Evolutionary conservation across 53 echinoderm and acorn worm species (phyloP).

Genomic region (Temnopleurus reevesii): DNA sequence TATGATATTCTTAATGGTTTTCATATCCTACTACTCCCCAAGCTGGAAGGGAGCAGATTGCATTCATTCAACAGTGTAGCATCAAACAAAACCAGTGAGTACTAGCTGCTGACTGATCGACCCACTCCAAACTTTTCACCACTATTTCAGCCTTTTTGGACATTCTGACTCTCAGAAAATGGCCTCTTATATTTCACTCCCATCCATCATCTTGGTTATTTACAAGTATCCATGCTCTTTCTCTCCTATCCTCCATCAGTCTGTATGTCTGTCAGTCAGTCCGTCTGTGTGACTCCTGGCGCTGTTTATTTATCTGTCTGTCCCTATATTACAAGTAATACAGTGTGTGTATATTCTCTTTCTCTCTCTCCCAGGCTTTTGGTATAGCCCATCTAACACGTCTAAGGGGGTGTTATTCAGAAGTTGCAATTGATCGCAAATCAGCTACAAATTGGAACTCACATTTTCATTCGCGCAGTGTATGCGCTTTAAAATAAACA

Average conservation of each 20-base stretch:
- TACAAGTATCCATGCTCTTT: constrained; percentile 12
- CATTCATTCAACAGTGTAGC: neutral
- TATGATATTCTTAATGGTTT: too few species aligned
- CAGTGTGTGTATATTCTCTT: neutral
- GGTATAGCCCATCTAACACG: too few species aligned
- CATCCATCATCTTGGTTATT: constrained; percentile 24
- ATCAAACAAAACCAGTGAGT: constrained; percentile 28
- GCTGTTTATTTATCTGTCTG: constrained; percentile 17
- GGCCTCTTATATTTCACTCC: constrained; percentile 16
- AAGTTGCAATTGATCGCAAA: too few species aligned
- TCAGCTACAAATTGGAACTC: too few species aligned
- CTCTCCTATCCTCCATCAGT: constrained; percentile 1
- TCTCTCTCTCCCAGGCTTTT: too few species aligned
- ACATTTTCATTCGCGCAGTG: too few species aligned
- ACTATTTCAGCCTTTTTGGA: constrained; percentile 21
- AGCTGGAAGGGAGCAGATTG: neutral
- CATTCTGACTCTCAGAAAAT: neutral
- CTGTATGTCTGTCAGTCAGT: constrained; percentile 18
- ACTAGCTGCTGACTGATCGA: neutral
- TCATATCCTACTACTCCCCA: too few species aligned
- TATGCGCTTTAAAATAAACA: too few species aligned
- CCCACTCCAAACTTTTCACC: neutral
- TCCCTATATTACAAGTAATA: neutral
- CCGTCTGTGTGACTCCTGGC: neutral
- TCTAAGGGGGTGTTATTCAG: too few species aligned